phyloP scores from a whole-genome alignment of 2,888 invertebrate species.

The Volucella inanis region DNA sequence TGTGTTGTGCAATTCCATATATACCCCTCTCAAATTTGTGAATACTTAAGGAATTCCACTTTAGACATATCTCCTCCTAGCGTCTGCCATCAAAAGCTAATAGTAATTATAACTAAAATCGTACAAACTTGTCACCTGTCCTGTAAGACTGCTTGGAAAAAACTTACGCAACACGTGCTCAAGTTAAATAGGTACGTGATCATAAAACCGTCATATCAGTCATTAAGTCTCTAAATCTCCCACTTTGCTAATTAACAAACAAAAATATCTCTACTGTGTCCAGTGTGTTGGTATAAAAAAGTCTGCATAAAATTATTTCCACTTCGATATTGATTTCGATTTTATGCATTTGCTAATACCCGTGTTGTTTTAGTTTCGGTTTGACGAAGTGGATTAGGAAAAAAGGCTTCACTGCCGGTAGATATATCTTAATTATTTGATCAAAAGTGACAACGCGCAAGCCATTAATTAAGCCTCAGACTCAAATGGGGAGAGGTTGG shows the following conservation, averaged over 20 bases:
- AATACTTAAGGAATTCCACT: conserved; percentile 28
- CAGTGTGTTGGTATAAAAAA: not conserved
- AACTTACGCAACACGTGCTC: conserved; percentile 55
- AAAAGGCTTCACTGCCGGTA: conserved; percentile 6
- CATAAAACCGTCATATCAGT: conserved; percentile 49
- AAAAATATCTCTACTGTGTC: conserved; percentile 9
- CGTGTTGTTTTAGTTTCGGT: conserved; percentile 17
- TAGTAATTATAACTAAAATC: conserved; percentile 57
- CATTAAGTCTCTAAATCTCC: conserved; percentile 36
- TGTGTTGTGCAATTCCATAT: conserved; percentile 5
- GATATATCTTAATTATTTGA: conserved; percentile 69
- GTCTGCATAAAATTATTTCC: conserved; percentile 11
- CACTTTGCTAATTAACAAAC: conserved; percentile 51
- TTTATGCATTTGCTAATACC: not conserved
- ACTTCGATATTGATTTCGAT: not conserved
- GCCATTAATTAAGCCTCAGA: conserved; percentile 61
- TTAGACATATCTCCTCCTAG: not conserved
- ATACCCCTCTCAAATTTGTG: conserved; percentile 4
- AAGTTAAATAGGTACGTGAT: conserved; percentile 19
- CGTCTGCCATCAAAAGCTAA: not conserved
- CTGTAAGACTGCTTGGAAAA: conserved; percentile 28
- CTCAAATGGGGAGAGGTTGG: conserved; percentile 17
- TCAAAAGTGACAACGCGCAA: conserved; percentile 64
- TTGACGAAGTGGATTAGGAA: not conserved
- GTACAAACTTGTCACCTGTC: conserved; percentile 55